Evolutionary conservation across 2,888 invertebrate genomes (phyloP), one percentile per base, ranked within the genome.

Genomic region (Eupeodes luniger): DNA sequence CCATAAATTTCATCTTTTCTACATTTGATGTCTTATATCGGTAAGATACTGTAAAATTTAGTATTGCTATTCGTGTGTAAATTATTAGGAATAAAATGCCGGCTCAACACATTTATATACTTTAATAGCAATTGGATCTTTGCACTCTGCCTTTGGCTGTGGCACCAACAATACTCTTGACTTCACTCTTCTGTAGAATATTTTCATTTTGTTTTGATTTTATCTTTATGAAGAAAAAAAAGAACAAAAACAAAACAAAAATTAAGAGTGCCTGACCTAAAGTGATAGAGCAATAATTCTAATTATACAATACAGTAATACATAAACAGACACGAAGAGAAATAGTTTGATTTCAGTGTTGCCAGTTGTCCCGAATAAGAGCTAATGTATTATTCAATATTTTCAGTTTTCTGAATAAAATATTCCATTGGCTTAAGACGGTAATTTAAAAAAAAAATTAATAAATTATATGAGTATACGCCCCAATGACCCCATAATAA

Each of bases 61-160:
- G 14, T 59, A 59, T 0, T 14, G 14, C 14, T 34, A 12, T 59
- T 6, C 82, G 84, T 81, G 74, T 74, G 59, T 34, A 55, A 27
- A 74, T 57, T 62, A 69, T 82, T 79, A 74, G 76, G n/a, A 51
- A 61, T 66, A 87, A 86, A 76, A 81, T 61, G 87, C 87, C 87
- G 87, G 87, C 55, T 84, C 83, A 80, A 87, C 84, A 87, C 84
- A 87, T 84, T 84, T 83, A 76, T 83, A 76, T 76, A 76, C 79
- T 27, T 27, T 27, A 51, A 66, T 86, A 59, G 53, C 70, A 62
- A 74, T 47, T 47, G 14, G 66, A 19, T 44, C 64, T 66, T 66
- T 10, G 14, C 40, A 47, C 12, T 19, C 66, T 66, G 66, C 6
- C 47, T 19, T 19, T 44, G 47, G 4, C 0, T 27, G 10, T 64